Base-by-base conservation (phyloP, 2,113 vertebrate genomes). In the Progne subis region DNA sequence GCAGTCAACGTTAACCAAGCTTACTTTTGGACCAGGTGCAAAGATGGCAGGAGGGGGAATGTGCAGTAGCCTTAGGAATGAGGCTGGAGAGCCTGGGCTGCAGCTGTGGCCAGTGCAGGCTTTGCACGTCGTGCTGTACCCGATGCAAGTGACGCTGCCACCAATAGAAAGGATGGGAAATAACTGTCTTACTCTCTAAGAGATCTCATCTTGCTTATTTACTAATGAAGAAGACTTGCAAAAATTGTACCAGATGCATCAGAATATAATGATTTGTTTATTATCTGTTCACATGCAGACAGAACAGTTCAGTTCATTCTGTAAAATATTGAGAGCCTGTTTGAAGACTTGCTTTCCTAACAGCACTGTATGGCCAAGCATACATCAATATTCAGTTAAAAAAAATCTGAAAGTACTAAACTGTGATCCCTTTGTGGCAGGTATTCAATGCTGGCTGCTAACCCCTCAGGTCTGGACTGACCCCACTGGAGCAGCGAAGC, bases 121-220 rank as follows among this genome's bases (percentile, higher is more conserved):
- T 77, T 80, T 61, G 68, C 12, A 16, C 4, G 2, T 44, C 3
- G 0, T n/a, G 26, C 39, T 67, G 50, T 6, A 46, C 20, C 15
- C 80, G 26, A 25, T 34, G 26, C 0, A 0, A 75, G 32, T 63
- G 77, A 44, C 0, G 1, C 25, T 0, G 1, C 17, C 41, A 29
- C n/a, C 31, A 20, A 6, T 18, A 31, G 56, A 69, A 69, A 69
- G 28, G 19, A 29, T 46, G 43, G 37, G 12, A 43, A 91, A 70
- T 65, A 50, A 49, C 8, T 41, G 6, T 31, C n/a, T 49, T 69
- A 31, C 46, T 83, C 46, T 32, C 43, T 46, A 37, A 67, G 17
- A 13, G 50, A 43, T 64, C 23, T 65, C 44, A 41, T 9, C 37
- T 46, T 53, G 4, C 25, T 78, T 41, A 26, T 81, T 88, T 83